Evolutionary conservation across 2,797 vertebrate species (phyloP), one percentile per base, ranked within the genome.

Genomic region (Paratrypauchen microcephalus): DNA sequence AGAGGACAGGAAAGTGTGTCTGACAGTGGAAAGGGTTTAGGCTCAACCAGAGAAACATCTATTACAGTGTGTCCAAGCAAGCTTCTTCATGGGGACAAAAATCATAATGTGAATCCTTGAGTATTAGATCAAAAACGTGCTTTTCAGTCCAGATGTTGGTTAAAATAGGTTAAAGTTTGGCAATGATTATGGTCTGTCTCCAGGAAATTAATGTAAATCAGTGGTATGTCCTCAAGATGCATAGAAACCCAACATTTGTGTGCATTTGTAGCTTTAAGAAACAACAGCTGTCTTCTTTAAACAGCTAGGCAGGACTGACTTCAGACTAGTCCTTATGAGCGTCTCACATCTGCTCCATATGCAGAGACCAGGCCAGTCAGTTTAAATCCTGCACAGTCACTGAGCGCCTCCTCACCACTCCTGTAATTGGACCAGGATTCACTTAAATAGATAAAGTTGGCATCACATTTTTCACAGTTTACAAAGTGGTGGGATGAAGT

Each of bases 11-110:
- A 91, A 85, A 87, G 75, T 77, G 77, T 36, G 28, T 78, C 86
- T 86, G 87, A 86, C 91, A 90, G 87, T 58, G 52, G 83, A 77
- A 78, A 70, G 77, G 83, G 90, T 89, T 60, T 94, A 91, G 89
- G 66, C 76, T 77, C 82, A 81, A 80, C 77, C 13, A 65, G 77
- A 78, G 78, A 84, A 84, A 84, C 80, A 72, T 74, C 81, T 72
- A 73, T 72, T 66, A 86, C 79, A 83, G 36, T 65, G 58, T 58
- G 61, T 68, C 56, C 66, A 72, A 71, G 66, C 30, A 59, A 13
- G 13, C 41, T 45, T 45, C 41, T 15, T 45, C 3, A 45, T 45
- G 41, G 41, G 41, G 41, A 45, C 41, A 45, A 45, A 9, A 45
- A 45, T 15, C 41, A 5, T 13, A 15, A 15, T 45, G 41, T 16